Percentiles rank a stretch among this genome's conserved stretches.
These are phyloP conservation scores for Gallinago nigripennis DNA, from an alignment of 2,797 vertebrate species.

Conservation along the genomic window DNA sequence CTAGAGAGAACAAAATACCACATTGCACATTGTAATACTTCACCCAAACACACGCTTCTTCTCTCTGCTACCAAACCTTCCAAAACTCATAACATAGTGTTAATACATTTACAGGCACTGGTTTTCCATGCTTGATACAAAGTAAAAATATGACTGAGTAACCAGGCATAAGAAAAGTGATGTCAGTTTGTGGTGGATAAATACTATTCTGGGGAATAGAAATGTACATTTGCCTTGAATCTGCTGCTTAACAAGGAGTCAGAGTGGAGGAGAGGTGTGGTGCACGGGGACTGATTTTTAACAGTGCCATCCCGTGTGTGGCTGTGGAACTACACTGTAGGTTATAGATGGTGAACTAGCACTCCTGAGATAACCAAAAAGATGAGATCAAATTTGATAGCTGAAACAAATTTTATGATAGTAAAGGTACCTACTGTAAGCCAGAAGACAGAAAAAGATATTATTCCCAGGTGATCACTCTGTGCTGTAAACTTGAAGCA, in stretches of 20 bases:
- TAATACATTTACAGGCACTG: constrained; percentile 2
- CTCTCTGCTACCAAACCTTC: constrained; percentile 4
- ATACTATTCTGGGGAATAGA: background rate
- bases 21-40: constrained; percentile 16
- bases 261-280: background rate
- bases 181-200: background rate
- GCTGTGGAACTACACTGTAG: constrained; percentile 10
- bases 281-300: background rate
- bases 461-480: background rate
- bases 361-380: background rate
- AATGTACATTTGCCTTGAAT: background rate
- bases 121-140: constrained; percentile 16
- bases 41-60: background rate
- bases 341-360: background rate
- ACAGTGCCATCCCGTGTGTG: constrained; percentile 61
- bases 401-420: background rate
- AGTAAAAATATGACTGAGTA: constrained; percentile 5
- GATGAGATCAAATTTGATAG: background rate
- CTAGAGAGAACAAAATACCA: constrained; percentile 71
- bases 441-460: background rate
- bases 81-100: background rate
- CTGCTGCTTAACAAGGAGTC: background rate
- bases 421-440: background rate
- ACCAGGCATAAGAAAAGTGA: background rate
- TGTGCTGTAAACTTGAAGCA: background rate